A percentile compares a stretch with the other conserved stretches of the same genome.
Conservation (phyloP, 1,140 invertebrate species). For the Euura lappo region DNA sequence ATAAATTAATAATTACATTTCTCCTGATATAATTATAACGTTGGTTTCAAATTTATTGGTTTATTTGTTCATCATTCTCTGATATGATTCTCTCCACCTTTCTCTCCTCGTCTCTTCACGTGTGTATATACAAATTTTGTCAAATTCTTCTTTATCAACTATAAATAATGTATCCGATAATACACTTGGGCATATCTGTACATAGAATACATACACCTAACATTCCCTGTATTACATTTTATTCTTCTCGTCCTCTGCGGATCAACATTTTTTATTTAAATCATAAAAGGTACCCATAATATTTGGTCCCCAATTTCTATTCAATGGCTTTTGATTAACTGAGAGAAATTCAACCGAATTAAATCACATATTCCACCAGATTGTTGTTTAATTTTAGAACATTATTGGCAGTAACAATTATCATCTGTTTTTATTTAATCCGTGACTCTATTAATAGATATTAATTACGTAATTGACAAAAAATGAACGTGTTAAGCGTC, state of each 20-base stretch:
- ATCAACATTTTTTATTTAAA: too few relatives aligned
- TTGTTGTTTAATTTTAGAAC: background rate
- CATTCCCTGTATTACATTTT: background rate
- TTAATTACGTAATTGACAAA: too few relatives aligned
- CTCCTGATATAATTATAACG: background rate
- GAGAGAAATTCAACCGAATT: background rate
- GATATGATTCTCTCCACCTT: background rate
- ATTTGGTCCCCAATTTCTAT: background rate
- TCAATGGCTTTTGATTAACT: background rate
- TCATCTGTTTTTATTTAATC: too few relatives aligned
- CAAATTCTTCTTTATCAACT: too few relatives aligned
- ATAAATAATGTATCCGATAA: background rate
- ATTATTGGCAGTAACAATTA: background rate
- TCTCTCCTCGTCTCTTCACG: background rate
- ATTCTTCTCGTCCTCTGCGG: too few relatives aligned
- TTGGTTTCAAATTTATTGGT: background rate
- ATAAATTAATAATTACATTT: background rate
- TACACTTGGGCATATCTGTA: background rate
- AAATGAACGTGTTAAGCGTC: too few relatives aligned
- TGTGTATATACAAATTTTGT: background rate
- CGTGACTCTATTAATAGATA: too few relatives aligned
- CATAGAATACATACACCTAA: background rate
- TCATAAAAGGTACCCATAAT: background rate
- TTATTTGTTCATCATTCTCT: conserved; percentile 1
- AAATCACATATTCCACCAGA: too few relatives aligned